Evolutionary conservation across 1,140 invertebrate species (phyloP).

Genomic region (Sarcophaga bullata): DNA sequence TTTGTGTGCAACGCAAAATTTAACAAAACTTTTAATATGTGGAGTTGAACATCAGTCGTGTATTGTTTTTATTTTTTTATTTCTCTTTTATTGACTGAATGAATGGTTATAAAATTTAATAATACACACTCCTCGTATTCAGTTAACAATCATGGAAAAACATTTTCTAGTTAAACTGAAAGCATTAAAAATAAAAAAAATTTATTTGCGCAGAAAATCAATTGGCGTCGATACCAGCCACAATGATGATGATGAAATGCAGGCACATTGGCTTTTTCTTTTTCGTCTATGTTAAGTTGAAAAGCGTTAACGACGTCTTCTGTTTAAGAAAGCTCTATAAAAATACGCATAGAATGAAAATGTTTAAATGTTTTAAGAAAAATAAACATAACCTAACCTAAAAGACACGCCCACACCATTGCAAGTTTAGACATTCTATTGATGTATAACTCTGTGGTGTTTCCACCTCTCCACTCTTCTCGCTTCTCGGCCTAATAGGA

Average conservation of each 20-base stretch:
- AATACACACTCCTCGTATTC: no score
- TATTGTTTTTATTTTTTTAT: no score
- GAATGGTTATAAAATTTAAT: no score
- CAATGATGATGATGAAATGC: background rate
- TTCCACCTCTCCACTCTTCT: background rate
- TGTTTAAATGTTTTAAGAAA: background rate
- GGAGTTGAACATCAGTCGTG: no score
- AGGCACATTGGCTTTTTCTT: background rate
- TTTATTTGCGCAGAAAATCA: conserved; percentile 14
- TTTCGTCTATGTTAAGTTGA: background rate
- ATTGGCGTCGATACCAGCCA: background rate
- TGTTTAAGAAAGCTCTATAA: background rate
- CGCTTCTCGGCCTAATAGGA: background rate
- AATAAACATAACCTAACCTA: conserved; percentile 15
- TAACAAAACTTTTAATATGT: no score
- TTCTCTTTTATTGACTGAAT: no score
- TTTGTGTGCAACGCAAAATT: no score
- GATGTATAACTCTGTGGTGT: background rate
- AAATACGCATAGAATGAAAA: background rate
- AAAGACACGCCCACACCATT: background rate
- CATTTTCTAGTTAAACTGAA: background rate
- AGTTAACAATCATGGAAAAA: no score
- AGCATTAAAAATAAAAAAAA: background rate
- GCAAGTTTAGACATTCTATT: background rate
- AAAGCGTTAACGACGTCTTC: background rate